Evolutionary conservation across 2,888 invertebrate genomes (phyloP), one percentile per base, ranked within the genome.

Genomic region (Coenonympha arcania): DNA sequence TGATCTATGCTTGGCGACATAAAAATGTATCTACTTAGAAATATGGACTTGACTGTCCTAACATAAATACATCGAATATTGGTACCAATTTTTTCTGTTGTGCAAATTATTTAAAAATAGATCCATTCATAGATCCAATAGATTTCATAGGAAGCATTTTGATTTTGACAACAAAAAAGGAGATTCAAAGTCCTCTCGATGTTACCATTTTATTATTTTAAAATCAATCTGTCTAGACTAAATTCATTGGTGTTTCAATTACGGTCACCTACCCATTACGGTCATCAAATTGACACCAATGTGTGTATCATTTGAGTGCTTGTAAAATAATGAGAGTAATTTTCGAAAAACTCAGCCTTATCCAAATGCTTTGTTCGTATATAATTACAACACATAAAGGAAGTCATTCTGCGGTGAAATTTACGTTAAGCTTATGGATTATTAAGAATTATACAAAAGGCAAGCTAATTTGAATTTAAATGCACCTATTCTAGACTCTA

Each of bases 171-270:
- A 2, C 19, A 11, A 36, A 2, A 4, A 11, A 19, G 13, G n/a
- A 20, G 37, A 13, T 8, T 37, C 37, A 37, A 37, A 22, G 22
- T 41, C 18, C 11, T 20, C 30, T 20, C 13, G 20, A 31, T 42
- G 42, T 28, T 42, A 13, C 18, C 42, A 42, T 31, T 42, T 42
- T 6, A 19, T 30, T 42, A 19, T 13, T 28, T 41, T 31, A 42
- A 40, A 41, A 30, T 42, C 42, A 30, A 42, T 42, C 19, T 20
- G 30, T 42, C 42, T 42, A 31, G 41, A 41, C 41, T 5, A 15
- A 26, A 40, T 16, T 18, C 11, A 41, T 41, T 41, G 39, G 3
- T 22, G 41, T 41, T 28, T 28, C 26, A 28, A 41, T 28, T n/a
- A n/a, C n/a, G n/a, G n/a, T n/a, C 18, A 28, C 16, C 41, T 18